Evolutionary conservation across 2,797 vertebrate species (phyloP), one percentile per base, ranked within the genome.

Genomic region (Spea hammondii): DNA sequence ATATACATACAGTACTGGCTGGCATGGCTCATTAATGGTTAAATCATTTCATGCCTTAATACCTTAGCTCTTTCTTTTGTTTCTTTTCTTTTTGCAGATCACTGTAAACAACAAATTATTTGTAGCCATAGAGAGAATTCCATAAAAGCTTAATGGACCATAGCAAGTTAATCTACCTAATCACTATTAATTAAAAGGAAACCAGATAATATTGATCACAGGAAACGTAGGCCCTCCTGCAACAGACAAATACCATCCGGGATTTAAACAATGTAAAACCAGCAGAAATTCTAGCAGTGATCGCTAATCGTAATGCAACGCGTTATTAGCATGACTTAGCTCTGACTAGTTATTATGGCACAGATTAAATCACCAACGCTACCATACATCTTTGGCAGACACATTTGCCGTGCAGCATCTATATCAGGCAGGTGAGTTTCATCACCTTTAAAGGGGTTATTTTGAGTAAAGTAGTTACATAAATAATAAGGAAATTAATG

Each of bases 161-260:
- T 57, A n/a, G 44, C 12, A 8, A 72, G 53, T n/a, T 55, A 55
- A 59, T 57, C 54, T 72, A 11, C 44, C 70, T 47, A 72, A 72
- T 72, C 70, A 72, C 47, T 57, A 59, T 57, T 72, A 72, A 72
- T 72, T 72, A 57, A 72, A 57, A 54, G 54, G 70, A 59, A 72
- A 57, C 32, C 54, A 13, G 50, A 47, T 72, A 59, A 46, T 72
- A 72, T 72, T 72, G 70, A 72, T 72, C 13, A 9, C 44, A 59
- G 32, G 44, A 46, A 57, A 59, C 54, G 6, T 44, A 5, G 17
- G 12, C 14, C 32, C 53, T 57, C 6, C 54, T 5, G 54, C 8
- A 70, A 12, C 44, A 59, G 5, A 72, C 32, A 11, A 4, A 7
- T 70, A 17, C 14, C 69, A 70, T 46, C 65, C 11, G 55, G 55